Conservation (phyloP, 2,888 invertebrate genomes). For the Synanthedon tipuliformis region DNA sequence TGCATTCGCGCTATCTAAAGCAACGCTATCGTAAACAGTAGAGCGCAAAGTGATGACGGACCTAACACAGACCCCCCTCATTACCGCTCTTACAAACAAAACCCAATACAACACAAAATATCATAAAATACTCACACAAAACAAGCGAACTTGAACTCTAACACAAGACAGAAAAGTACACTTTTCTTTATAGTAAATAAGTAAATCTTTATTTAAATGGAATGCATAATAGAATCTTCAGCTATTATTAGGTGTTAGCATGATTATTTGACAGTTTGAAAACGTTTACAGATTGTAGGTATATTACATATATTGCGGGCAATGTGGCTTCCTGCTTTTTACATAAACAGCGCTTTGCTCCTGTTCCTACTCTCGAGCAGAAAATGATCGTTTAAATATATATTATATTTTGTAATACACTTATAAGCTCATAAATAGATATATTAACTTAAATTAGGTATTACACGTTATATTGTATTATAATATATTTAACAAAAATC, state of each 20-base stretch:
- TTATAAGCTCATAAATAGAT: not conserved
- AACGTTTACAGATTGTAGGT: conserved; percentile 62
- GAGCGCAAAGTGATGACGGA: conserved; percentile 47
- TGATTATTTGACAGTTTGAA: conserved; percentile 70
- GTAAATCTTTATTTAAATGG: conserved; percentile 30
- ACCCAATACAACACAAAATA: conserved; percentile 38
- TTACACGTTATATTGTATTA: not conserved
- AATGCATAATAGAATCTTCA: conserved; percentile 54
- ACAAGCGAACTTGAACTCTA: conserved; percentile 25
- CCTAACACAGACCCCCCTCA: conserved; percentile 48
- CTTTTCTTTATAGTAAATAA: conserved; percentile 9
- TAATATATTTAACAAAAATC: too few species aligned
- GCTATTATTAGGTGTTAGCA: conserved; percentile 67
- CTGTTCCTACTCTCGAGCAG: not conserved
- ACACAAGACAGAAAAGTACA: conserved; percentile 4
- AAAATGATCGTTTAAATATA: not conserved
- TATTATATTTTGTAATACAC: not conserved
- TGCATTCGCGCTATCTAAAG: conserved; percentile 26
- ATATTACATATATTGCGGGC: conserved; percentile 62
- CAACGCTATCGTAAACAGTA: conserved; percentile 44
- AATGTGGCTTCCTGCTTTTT: conserved; percentile 65
- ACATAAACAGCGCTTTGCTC: conserved; percentile 57
- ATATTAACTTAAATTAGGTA: not conserved
- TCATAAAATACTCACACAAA: conserved; percentile 32
- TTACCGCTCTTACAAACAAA: conserved; percentile 51